Evolutionary conservation across 2,888 invertebrate species (phyloP), one percentile per base, ranked within the genome.

Genomic region (Drosophila putrida): DNA sequence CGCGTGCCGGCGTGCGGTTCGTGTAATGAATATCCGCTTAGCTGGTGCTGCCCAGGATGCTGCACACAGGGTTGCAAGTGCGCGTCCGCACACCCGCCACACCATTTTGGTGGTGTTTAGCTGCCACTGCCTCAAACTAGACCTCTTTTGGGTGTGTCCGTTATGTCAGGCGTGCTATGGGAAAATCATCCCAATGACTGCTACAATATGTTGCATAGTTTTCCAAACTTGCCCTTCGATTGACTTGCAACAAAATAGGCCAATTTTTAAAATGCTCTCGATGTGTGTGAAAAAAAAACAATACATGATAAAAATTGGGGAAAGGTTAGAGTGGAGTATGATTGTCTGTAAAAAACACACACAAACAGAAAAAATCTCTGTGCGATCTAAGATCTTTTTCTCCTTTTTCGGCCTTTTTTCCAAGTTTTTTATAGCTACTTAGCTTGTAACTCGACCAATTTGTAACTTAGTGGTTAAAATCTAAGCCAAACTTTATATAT

Each of bases 1-100:
- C 91, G 91, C 92, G 92, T 92, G 83, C 71, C 85, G 63, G 85
- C 81, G 80, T 90, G 91, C 88, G 90, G 90, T 91, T 88, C 80
- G 72, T 87, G 87, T 90, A 90, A 90, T 90, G 90, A 90, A 90
- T 91, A 90, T 90, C 91, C 90, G 90, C 83, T 91, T 90, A 88
- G 80, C 77, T 69, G 73, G 60, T 46, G 70, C 75, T 60, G 73
- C 74, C 72, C 69, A 43, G 82, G 82, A 80, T 75, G 85, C 85
- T 85, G 89, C 69, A 63, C 64, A 60, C 47, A 28, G 80, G 69
- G 78, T 69, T 80, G 73, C 75, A 76, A 76, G 77, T 70, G 71
- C 71, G 20, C n/a, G n/a, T n/a, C n/a, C n/a, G n/a, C n/a, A 10
- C 53, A 38, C 33, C 64, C 13, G 59, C 28, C 41, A 33, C 11